These are phyloP conservation scores for Paratrypauchen microcephalus DNA, from an alignment of 2,797 vertebrate species.

Conservation along the genomic window DNA sequence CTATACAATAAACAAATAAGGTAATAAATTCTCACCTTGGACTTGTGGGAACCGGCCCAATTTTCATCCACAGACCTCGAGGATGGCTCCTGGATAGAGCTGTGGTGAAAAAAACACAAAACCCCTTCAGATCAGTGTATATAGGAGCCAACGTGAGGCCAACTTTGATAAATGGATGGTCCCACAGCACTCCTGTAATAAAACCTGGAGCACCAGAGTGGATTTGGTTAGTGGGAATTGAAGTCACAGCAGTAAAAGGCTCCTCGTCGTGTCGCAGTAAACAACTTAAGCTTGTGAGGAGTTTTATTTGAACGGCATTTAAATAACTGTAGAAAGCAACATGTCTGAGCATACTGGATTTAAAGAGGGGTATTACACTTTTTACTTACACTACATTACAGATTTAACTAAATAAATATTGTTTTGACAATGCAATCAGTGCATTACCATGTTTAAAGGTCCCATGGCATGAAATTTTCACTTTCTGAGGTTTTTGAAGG, in stretches of 20 bases:
- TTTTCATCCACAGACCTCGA: slow-evolving; percentile 99
- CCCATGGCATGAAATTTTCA: too few relatives aligned
- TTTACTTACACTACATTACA: too few relatives aligned
- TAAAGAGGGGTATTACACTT: too few relatives aligned
- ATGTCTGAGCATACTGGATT: background rate
- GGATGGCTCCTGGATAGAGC: slow-evolving; percentile 95
- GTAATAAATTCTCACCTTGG: slow-evolving; percentile 82
- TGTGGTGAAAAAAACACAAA: slow-evolving; percentile 60
- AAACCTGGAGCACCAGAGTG: slow-evolving; percentile 49
- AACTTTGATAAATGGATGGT: slow-evolving; percentile 55
- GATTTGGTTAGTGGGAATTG: slow-evolving; percentile 60
- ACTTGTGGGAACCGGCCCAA: slow-evolving; percentile 99
- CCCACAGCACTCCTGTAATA: slow-evolving; percentile 53
- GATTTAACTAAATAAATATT: too few relatives aligned
- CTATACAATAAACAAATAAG: too few relatives aligned
- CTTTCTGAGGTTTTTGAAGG: too few relatives aligned
- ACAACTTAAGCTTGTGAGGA: slow-evolving; percentile 18
- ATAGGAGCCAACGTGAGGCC: slow-evolving; percentile 9
- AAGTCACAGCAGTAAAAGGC: slow-evolving; percentile 44
- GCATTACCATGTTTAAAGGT: too few relatives aligned
- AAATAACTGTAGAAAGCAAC: background rate
- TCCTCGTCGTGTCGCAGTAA: slow-evolving; percentile 20
- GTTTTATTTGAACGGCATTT: slow-evolving; percentile 42
- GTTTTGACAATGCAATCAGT: too few relatives aligned
- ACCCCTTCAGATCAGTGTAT: slow-evolving; percentile 35